Evolutionary conservation across 2,113 vertebrate species (phyloP).

Genomic region (Corvus moneduloides): DNA sequence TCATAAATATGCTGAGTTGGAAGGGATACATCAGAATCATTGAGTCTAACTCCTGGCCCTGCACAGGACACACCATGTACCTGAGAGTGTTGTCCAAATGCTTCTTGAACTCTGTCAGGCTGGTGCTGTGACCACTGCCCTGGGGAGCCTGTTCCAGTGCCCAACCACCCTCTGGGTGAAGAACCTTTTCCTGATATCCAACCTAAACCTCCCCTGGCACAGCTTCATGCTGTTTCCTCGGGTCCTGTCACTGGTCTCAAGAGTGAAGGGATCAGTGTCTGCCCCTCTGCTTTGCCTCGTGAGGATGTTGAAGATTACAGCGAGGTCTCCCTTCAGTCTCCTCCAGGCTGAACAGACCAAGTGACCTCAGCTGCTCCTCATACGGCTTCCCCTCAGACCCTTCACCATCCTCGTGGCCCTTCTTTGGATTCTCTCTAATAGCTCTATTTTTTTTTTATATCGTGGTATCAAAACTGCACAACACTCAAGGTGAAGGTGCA

Average conservation of each 20-base stretch:
- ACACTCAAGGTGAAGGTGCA: background rate
- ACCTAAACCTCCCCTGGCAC: fast-evolving
- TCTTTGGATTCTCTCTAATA: background rate
- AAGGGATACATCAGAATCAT: background rate
- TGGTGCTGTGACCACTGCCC: background rate
- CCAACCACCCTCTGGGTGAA: background rate
- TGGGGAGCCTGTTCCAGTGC: background rate
- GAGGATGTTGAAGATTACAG: background rate
- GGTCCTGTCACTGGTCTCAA: background rate
- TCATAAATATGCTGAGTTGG: background rate
- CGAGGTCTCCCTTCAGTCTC: background rate
- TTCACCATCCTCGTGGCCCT: background rate
- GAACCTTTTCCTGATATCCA: background rate
- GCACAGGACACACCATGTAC: background rate
- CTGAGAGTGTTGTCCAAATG: background rate
- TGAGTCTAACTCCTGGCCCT: background rate
- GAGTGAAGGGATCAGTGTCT: background rate
- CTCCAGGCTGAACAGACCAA: background rate
- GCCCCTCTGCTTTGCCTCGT: background rate
- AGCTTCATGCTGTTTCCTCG: fast-evolving
- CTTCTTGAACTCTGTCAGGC: background rate
- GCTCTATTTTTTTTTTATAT: background rate
- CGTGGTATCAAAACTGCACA: background rate
- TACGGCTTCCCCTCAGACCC: background rate
- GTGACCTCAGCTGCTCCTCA: background rate